Evolutionary conservation across 35 echinoderm and acorn worm species (phyloP), one percentile per base, ranked within the genome.

Genomic region (Eucidaris tribuloides): DNA sequence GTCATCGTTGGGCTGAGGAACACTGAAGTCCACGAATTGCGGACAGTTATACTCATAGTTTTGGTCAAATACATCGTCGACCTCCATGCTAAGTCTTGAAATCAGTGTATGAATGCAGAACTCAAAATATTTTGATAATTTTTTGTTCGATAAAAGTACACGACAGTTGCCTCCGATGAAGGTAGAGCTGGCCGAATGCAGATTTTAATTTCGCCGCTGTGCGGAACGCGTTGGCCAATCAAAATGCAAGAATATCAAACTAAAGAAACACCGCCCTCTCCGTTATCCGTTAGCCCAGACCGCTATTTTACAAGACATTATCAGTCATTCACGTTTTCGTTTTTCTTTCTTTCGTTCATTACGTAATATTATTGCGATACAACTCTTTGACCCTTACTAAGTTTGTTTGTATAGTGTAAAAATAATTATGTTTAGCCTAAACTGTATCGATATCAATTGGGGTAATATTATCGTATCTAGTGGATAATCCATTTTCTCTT

Each of bases 21-120:
- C 77, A 31, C 29, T 76, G 58, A 91, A 91, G 74, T 91, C 89
- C 27, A 91, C 82, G 48, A 85, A 91, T 55, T 85, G 52, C 29
- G 89, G 89, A 45, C 68, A 76, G 60, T 86, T 54, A 41, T 77
- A 86, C 18, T 91, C 89, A 42, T 83, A 91, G 7, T 66, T 50
- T 17, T 70, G 59, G 42, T 89, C 86, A 3, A 82, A 31, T 3
- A 7, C 44, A 7, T 2, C 14, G 11, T 24, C 35, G 19, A 22
- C 28, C 68, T 74, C 68, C 68, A 74, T 74, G 38, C 14, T 74
- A 20, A 44, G n/a, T n/a, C n/a, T n/a, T n/a, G n/a, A n/a, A n/a
- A n/a, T n/a, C n/a, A 38, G 37, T 64, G 17, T 33, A 14, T 3
- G 37, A 64, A 28, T 33, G 37, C 29, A 2, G 13, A 14, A 32